phyloP scores from a whole-genome alignment of 1,140 invertebrate species.

The Micrasema minimum region DNA sequence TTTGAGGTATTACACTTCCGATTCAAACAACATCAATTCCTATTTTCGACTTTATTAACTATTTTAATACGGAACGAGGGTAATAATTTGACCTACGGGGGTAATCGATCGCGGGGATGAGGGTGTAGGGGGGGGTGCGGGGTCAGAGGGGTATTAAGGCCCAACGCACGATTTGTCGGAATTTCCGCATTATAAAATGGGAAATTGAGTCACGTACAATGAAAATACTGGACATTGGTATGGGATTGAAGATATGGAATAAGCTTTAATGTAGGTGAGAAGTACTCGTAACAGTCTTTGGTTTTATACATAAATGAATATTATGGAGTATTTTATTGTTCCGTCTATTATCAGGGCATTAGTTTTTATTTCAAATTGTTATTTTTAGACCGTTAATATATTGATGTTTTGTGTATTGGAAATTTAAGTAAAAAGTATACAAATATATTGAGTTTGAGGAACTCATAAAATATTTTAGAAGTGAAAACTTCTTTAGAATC shows the following conservation, averaged over 20 bases:
- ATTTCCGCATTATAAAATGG: constrained; percentile 39
- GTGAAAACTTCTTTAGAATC: too few species aligned
- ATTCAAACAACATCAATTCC: constrained; percentile 3
- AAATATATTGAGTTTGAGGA: too few species aligned
- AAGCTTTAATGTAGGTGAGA: neutral
- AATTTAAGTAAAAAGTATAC: too few species aligned
- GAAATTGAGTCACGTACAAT: constrained; percentile 37
- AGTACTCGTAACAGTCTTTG: too few species aligned
- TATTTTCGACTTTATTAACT: constrained; percentile 20
- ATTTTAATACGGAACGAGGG: neutral
- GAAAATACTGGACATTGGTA: constrained; percentile 30
- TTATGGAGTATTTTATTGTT: too few species aligned
- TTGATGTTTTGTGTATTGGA: too few species aligned
- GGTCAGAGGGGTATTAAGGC: constrained; percentile 12
- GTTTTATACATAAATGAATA: too few species aligned
- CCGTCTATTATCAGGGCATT: too few species aligned
- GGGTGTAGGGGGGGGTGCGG: neutral
- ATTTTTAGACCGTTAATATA: too few species aligned
- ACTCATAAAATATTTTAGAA: too few species aligned
- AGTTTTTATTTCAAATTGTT: too few species aligned
- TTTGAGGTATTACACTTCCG: constrained; percentile 8
- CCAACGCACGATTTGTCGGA: constrained; percentile 40
- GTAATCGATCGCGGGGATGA: too few species aligned
- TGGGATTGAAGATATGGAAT: constrained; percentile 20
- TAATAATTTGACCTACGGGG: constrained; percentile 2